Evolutionary conservation across 2,797 vertebrate species (phyloP).

Genomic region (Paedocypris micromegethes): DNA sequence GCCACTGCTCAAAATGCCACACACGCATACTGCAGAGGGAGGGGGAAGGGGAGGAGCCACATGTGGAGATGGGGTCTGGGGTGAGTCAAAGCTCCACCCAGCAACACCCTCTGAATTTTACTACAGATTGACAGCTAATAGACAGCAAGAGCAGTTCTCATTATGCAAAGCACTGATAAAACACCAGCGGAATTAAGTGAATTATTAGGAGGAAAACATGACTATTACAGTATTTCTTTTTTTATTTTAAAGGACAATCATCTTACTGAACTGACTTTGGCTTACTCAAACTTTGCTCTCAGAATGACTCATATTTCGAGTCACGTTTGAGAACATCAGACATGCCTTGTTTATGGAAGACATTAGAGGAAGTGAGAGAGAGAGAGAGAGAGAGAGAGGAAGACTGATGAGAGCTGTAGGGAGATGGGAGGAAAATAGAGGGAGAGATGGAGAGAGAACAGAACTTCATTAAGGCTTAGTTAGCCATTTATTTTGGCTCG

Average conservation of each 20-base stretch:
- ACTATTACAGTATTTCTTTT: neutral
- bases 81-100: slow-evolving; percentile 58
- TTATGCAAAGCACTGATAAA: too few relatives aligned
- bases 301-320: slow-evolving; percentile 28
- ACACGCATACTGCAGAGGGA: slow-evolving; percentile 76
- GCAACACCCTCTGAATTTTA: slow-evolving; percentile 7
- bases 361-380: slow-evolving; percentile 22
- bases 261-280: slow-evolving; percentile 3
- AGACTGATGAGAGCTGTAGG: neutral
- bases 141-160: slow-evolving; percentile 17
- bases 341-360: neutral
- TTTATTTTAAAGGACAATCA: slow-evolving; percentile 26
- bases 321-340: slow-evolving; percentile 20
- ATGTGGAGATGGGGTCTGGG: slow-evolving; percentile 54
- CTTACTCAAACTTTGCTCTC: slow-evolving; percentile 6
- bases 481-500: slow-evolving; percentile 28
- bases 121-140: slow-evolving; percentile 50
- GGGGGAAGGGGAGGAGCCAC: slow-evolving; percentile 57
- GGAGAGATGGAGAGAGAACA: slow-evolving; percentile 28
- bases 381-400: slow-evolving; percentile 20
- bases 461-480: slow-evolving; percentile 37
- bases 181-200: too few relatives aligned
- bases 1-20: slow-evolving; percentile 69
- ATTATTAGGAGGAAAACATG: too few relatives aligned
- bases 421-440: neutral